These are phyloP conservation scores for Galaxea fascicularis DNA, from an alignment of 92 coral and sea anemone species.

Conservation along the genomic window DNA sequence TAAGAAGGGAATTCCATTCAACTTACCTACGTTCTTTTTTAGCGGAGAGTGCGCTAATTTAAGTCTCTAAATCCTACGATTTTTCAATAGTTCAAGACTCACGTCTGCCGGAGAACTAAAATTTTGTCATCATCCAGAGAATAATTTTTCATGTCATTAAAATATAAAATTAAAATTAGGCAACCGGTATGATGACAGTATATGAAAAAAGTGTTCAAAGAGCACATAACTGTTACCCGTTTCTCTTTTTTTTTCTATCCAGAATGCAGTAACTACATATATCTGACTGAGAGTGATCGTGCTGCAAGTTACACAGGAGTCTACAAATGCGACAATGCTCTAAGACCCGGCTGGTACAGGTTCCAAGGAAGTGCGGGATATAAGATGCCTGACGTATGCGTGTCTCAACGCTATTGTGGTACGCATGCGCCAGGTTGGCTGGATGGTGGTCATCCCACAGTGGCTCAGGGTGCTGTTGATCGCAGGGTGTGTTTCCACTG, in stretches of 20 bases:
- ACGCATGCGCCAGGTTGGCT: slow-evolving; percentile 55
- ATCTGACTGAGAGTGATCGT: slow-evolving; percentile 22
- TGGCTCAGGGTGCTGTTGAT: slow-evolving; percentile 17
- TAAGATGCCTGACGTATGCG: slow-evolving; percentile 50
- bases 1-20: no score
- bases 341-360: slow-evolving; percentile 49
- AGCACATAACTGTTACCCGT: no score
- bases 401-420: slow-evolving; percentile 25
- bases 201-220: no score
- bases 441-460: slow-evolving; percentile 37
- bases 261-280: slow-evolving; percentile 45
- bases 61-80: no score
- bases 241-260: background rate
- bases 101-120: no score
- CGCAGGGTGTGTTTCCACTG: slow-evolving; percentile 52
- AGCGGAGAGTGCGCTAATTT: no score
- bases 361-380: slow-evolving; percentile 49
- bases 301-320: background rate
- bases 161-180: no score
- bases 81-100: no score
- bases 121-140: no score
- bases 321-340: slow-evolving; percentile 20
- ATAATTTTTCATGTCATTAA: no score
- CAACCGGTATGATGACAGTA: no score
- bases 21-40: no score